Percentiles rank a stretch among this genome's conserved stretches.
Conservation (phyloP, 1,140 invertebrate species). For the Brachionus sp. region DNA sequence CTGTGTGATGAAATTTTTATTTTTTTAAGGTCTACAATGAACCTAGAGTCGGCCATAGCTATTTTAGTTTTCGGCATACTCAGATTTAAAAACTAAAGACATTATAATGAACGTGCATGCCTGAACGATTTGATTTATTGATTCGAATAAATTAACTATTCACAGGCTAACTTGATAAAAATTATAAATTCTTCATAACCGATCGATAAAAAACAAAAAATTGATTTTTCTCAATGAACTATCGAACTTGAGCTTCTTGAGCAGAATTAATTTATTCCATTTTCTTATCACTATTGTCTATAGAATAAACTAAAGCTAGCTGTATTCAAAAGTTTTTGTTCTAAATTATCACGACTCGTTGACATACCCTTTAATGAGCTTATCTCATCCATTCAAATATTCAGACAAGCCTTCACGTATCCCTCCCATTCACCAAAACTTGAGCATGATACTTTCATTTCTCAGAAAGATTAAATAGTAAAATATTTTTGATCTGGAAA, state of each 20-base stretch:
- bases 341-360: neutral
- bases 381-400: neutral
- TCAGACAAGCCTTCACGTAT: neutral
- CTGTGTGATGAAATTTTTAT: too few species aligned
- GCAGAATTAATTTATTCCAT: conserved; percentile 26
- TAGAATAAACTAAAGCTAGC: neutral
- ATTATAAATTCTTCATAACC: conserved; percentile 1
- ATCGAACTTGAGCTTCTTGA: neutral
- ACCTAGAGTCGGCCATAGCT: too few species aligned
- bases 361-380: neutral
- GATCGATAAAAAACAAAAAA: neutral
- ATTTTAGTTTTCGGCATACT: too few species aligned
- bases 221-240: conserved; percentile 4
- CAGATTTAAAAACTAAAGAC: too few species aligned
- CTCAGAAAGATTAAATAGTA: neutral
- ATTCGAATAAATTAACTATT: neutral
- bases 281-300: neutral
- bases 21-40: too few species aligned
- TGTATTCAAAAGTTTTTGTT: neutral
- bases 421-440: neutral
- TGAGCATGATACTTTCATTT: neutral
- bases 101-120: neutral
- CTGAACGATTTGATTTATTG: neutral
- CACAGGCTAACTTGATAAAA: conserved; percentile 6
- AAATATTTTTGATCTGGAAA: neutral